Evolutionary conservation across 2,888 invertebrate species (phyloP).

Genomic region (Orchesellides sinensis): DNA sequence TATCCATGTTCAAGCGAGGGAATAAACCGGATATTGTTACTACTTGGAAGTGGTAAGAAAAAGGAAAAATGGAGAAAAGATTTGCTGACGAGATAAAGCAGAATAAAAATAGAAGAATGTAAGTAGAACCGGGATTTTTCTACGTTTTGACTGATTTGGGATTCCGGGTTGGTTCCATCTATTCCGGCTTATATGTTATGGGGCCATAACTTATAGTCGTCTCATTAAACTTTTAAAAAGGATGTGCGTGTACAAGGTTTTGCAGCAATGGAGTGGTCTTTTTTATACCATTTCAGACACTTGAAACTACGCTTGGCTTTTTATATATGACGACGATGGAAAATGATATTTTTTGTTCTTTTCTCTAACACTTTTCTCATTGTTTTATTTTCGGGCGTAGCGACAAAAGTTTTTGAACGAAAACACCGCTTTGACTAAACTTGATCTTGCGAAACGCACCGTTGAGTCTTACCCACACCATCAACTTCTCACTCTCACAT

Average conservation of each 20-base stretch:
- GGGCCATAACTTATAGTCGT: conserved; percentile 60
- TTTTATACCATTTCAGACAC: not conserved
- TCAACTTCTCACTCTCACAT: too few relatives aligned
- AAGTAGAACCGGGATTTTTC: conserved; percentile 29
- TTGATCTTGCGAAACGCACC: too few relatives aligned
- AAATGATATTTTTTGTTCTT: conserved; percentile 18
- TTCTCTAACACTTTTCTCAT: conserved; percentile 8
- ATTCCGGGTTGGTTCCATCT: conserved; percentile 47
- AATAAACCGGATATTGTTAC: not conserved
- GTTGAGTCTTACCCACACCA: too few relatives aligned
- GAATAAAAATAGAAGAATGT: conserved; percentile 17
- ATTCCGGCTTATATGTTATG: conserved; percentile 43
- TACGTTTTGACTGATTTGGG: conserved; percentile 53
- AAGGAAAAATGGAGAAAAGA: conserved; percentile 27
- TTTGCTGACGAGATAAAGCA: conserved; percentile 32
- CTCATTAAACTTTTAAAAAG: conserved; percentile 67
- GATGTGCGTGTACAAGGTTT: conserved; percentile 43
- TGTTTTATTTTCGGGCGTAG: conserved; percentile 43
- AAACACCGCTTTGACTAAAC: too few relatives aligned
- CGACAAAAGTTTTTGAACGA: conserved; percentile 9
- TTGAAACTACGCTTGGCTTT: conserved; percentile 12
- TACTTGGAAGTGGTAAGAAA: conserved; percentile 13
- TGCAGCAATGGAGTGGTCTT: not conserved
- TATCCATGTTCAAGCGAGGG: not conserved
- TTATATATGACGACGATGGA: conserved; percentile 24